Conservation (phyloP, 2,797 vertebrate genomes). For the Todus mexicanus region DNA sequence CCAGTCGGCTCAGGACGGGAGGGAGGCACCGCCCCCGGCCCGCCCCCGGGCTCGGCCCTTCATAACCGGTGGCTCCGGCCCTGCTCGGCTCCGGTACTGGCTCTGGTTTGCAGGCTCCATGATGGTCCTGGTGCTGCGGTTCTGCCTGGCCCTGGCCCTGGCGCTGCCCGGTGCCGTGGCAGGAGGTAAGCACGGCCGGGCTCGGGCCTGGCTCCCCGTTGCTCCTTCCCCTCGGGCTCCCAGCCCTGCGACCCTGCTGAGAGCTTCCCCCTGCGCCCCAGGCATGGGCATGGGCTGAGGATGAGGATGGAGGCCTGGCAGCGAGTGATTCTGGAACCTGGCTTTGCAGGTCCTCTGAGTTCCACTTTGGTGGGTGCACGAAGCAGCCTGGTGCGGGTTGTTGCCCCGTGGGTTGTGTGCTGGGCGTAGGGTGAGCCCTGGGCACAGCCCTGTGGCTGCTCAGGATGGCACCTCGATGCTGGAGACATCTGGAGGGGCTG, state of each 20-base stretch:
- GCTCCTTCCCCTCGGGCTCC: neutral
- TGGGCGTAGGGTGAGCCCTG: neutral
- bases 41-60: neutral
- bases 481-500: no score
- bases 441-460: neutral
- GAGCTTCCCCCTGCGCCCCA: neutral
- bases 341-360: accelerated
- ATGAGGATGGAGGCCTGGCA: accelerated
- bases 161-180: neutral
- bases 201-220: neutral
- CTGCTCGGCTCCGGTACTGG: accelerated
- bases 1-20: neutral
- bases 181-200: neutral
- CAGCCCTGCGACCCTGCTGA: neutral
- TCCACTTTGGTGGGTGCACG: accelerated
- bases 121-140: neutral
- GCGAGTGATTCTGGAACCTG: accelerated
- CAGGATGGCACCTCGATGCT: no score
- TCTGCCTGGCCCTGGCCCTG: neutral
- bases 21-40: neutral
- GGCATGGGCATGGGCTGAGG: no score
- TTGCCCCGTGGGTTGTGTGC: accelerated
- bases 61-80: neutral
- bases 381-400: neutral
- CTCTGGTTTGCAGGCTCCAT: neutral